phyloP scores from a whole-genome alignment of 2,888 invertebrate genomes.

The Pomacea canaliculata region DNA sequence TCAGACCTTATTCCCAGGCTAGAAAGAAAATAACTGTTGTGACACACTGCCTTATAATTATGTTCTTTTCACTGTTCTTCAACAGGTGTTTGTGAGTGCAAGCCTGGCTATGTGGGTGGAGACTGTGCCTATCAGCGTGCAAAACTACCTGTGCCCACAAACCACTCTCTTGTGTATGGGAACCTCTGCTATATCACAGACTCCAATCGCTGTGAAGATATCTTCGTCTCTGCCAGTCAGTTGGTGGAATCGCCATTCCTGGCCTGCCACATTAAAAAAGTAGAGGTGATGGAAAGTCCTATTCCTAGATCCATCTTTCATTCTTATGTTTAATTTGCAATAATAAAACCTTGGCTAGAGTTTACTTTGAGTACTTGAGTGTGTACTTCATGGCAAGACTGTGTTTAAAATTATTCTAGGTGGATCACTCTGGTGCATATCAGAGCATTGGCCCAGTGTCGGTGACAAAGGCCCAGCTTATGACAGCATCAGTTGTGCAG shows the following conservation, averaged over 20 bases:
- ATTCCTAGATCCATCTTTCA: too few species aligned
- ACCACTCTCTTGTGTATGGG: conserved; percentile 2
- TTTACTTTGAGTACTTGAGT: too few species aligned
- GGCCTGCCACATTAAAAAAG: conserved; percentile 30
- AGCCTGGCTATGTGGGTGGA: conserved; percentile 28
- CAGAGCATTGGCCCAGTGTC: too few species aligned
- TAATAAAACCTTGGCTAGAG: too few species aligned
- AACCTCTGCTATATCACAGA: conserved; percentile 26
- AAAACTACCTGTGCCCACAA: conserved; percentile 24
- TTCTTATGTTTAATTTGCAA: too few species aligned
- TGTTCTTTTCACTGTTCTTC: background rate
- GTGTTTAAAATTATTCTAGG: too few species aligned
- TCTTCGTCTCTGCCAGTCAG: conserved; percentile 28
- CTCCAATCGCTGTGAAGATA: conserved; percentile 20
- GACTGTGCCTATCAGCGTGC: conserved; percentile 24
- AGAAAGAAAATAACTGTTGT: too few species aligned
- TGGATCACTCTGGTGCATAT: too few species aligned
- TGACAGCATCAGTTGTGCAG: conserved; percentile 19
- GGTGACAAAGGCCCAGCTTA: conserved; percentile 16
- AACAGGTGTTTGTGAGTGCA: conserved; percentile 32
- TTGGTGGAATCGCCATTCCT: conserved; percentile 33
- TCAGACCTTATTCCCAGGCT: too few species aligned
- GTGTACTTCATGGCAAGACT: too few species aligned
- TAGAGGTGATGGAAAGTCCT: conserved; percentile 22
- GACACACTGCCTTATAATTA: too few species aligned